Base-by-base conservation (phyloP, 2,113 vertebrate genomes). In the Clarias macrocephalus region DNA sequence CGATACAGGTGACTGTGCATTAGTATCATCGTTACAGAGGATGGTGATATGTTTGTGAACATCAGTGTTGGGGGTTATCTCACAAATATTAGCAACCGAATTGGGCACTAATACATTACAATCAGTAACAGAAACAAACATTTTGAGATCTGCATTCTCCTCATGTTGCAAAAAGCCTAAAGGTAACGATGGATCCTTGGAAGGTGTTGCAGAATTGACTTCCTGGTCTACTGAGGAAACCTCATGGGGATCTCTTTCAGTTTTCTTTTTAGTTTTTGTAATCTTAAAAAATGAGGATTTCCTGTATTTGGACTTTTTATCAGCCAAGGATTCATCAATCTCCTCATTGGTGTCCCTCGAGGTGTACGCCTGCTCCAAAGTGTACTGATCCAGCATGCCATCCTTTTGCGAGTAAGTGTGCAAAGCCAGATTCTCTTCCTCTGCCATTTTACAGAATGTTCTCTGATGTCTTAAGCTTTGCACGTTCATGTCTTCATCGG, bases 301-400 rank as follows among this genome's bases (percentile, higher is more conserved):
- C 42, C 81, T 86, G 42, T 56, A 66, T 63, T 75, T 89, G 42
- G 79, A 18, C 19, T 89, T 84, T 3, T 82, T 84, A 15, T 87
- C 88, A 3, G 89, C 83, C 87, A 88, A 88, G 0, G 72, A 88
- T 21, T 89, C 86, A 23, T 91, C 90, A 87, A 16, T 85, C 88
- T 89, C 92, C 30, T 83, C 15, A 0, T 92, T 91, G 7, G 91
- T 90, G 1, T 90, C 82, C 52, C 85, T 90, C 85, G 90, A 66
- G 88, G 72, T 91, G 88, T 91, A 91, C 0, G 65, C 77, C 80
- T 94, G 94, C 19, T 93, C 94, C 15, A 95, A 54, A 37, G 93
- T 94, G 87, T 95, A 95, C 42, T 94, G 93, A 86, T 95, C 95
- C 66, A 94, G 62, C 63, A 93, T 84, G 5, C 86, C 85, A 5